These are phyloP conservation scores for Eolophus roseicapilla DNA, from an alignment of 2,113 vertebrate species.

Conservation along the genomic window DNA sequence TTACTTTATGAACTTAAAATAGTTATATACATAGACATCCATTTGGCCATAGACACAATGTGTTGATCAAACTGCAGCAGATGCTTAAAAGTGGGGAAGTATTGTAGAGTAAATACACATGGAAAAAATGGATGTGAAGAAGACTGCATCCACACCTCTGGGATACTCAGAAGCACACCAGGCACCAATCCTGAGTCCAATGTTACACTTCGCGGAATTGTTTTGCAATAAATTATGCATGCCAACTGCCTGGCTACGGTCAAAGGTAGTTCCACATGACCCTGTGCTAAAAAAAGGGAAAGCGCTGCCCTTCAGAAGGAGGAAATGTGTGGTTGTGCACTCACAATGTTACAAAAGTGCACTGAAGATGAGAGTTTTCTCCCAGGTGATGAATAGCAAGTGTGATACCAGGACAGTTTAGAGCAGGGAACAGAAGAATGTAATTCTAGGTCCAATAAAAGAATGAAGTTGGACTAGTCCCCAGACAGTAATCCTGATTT, in stretches of 20 bases:
- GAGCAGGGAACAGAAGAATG: background rate
- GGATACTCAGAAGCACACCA: background rate
- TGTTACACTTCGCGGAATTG: background rate
- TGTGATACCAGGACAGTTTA: background rate
- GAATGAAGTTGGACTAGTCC: background rate
- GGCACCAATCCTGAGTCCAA: background rate
- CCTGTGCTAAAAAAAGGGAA: background rate
- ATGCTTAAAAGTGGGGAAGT: background rate
- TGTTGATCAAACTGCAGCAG: background rate
- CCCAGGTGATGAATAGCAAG: background rate
- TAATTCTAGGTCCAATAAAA: background rate
- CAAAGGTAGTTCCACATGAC: background rate
- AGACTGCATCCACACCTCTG: background rate
- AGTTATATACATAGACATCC: background rate
- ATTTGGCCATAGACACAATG: background rate
- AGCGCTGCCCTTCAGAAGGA: background rate
- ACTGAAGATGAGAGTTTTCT: background rate
- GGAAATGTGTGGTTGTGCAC: background rate
- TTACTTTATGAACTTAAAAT: background rate
- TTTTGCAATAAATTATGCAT: background rate
- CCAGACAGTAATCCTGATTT: background rate
- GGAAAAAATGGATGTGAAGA: background rate
- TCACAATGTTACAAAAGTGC: background rate
- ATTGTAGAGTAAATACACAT: background rate
- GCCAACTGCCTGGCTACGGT: background rate